A percentile compares a stretch with the other conserved stretches of the same genome.
Conservation (phyloP, 2,113 vertebrate genomes). For the Microcebus griseorufus region DNA sequence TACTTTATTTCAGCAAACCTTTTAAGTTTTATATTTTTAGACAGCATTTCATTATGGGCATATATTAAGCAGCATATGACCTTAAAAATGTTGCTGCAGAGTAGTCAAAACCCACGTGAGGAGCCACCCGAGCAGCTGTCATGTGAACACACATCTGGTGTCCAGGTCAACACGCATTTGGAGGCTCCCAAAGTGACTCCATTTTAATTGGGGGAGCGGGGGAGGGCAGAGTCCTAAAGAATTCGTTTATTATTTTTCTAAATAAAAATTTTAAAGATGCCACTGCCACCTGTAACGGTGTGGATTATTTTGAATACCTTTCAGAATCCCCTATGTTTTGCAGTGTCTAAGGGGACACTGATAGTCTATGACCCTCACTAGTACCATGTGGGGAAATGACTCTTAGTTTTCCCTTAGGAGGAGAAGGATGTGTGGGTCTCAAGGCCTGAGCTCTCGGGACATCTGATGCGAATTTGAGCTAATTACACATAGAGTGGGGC, state of each 20-base stretch:
- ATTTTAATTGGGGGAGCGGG: background rate
- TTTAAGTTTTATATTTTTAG: constrained; percentile 8
- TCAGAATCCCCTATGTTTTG: background rate
- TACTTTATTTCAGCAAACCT: constrained; percentile 13
- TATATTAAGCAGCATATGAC: background rate
- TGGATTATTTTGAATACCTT: background rate
- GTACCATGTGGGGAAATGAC: background rate
- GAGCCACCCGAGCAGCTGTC: background rate
- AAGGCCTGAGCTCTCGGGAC: background rate
- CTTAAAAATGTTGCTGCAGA: background rate
- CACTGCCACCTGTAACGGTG: background rate
- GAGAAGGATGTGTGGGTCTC: background rate
- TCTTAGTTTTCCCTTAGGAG: background rate
- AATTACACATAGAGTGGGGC: background rate
- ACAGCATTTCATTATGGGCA: background rate
- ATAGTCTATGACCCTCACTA: background rate
- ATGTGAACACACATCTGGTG: background rate
- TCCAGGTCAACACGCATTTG: background rate
- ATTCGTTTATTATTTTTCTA: constrained; percentile 26
- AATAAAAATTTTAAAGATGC: background rate
- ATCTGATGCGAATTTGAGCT: background rate
- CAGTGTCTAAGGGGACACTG: background rate
- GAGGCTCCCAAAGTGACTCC: background rate
- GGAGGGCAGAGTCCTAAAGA: background rate
- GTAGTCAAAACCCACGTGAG: background rate